Evolutionary conservation across 2,797 vertebrate species (phyloP).

Genomic region (Calcarius lapponicus): DNA sequence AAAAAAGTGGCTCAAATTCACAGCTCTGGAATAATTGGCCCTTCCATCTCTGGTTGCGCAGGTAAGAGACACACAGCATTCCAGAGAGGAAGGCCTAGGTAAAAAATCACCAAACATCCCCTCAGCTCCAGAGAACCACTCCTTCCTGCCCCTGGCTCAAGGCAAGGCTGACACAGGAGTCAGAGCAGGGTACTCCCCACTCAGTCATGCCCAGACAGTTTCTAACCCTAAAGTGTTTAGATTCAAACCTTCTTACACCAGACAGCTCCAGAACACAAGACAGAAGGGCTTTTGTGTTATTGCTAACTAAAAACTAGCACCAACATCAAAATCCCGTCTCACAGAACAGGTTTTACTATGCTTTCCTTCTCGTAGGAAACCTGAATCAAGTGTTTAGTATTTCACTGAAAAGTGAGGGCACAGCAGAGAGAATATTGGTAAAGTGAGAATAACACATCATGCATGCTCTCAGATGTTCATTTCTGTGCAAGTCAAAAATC

Average conservation of each 20-base stretch:
- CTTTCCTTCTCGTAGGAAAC: neutral
- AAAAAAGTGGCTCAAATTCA: neutral
- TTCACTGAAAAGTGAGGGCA: neutral
- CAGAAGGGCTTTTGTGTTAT: neutral
- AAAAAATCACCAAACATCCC: neutral
- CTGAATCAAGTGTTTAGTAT: neutral
- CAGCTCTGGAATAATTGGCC: neutral
- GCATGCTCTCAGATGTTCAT: neutral
- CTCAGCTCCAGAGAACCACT: neutral
- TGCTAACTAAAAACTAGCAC: neutral
- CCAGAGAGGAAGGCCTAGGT: neutral
- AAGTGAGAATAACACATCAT: neutral
- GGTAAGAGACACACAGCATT: neutral
- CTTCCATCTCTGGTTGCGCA: neutral
- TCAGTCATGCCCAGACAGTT: neutral
- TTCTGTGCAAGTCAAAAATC: conserved; percentile 28
- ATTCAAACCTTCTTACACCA: neutral
- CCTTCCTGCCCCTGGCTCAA: neutral
- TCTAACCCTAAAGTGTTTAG: neutral
- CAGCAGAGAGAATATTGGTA: neutral
- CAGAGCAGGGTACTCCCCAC: neutral
- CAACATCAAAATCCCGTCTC: neutral
- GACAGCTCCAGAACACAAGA: neutral
- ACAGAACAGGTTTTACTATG: neutral
- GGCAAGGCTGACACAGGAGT: neutral